phyloP scores from a whole-genome alignment of 2,888 invertebrate species.

The Ecliptopera silaceata region DNA sequence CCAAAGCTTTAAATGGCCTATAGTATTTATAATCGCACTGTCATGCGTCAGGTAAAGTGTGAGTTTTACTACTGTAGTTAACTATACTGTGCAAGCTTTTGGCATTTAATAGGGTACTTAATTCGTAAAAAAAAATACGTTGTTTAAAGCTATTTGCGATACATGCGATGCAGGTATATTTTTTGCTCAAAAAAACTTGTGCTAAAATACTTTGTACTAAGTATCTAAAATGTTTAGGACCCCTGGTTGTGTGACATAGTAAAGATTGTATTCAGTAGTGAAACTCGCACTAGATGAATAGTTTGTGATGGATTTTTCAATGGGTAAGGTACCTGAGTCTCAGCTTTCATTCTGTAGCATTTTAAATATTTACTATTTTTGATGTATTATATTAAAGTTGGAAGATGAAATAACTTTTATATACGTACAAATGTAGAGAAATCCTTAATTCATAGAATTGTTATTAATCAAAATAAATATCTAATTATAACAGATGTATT shows the following conservation, averaged over 20 bases:
- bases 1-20: constrained; percentile 56
- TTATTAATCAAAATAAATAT: not conserved
- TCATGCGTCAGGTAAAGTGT: constrained; percentile 3
- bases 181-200: not conserved
- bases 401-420: not conserved
- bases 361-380: constrained; percentile 5
- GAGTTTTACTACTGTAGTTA: constrained; percentile 1
- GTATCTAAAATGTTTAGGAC: not conserved
- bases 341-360: constrained; percentile 15
- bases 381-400: not conserved
- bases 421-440: no score
- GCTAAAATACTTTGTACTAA: not conserved
- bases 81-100: not conserved
- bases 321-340: constrained; percentile 9
- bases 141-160: not conserved
- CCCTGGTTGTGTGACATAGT: not conserved
- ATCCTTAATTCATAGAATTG: not conserved
- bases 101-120: no score
- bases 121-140: not conserved
- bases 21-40: constrained; percentile 27
- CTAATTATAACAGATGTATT: not conserved
- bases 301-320: constrained; percentile 17
- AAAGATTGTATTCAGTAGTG: not conserved
- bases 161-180: not conserved
- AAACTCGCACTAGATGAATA: not conserved